Evolutionary conservation across 2,888 invertebrate species (phyloP).

Genomic region (Halictus ligatus): DNA sequence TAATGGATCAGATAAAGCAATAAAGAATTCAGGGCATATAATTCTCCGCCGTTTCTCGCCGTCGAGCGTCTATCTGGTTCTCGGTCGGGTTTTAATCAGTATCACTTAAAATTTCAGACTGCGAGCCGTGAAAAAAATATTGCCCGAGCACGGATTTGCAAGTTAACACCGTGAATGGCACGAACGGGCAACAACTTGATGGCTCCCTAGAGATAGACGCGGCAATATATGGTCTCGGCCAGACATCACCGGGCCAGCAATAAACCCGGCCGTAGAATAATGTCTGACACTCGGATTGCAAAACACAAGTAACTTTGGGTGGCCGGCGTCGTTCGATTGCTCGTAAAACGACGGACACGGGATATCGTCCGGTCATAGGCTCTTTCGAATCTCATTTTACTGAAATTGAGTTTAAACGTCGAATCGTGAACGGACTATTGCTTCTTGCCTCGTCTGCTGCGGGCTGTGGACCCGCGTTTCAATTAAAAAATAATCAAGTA

Average conservation of each 20-base stretch:
- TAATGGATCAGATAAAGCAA: background rate
- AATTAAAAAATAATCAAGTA: background rate
- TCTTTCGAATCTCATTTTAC: slow-evolving; percentile 59
- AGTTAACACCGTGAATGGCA: background rate
- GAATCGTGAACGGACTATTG: slow-evolving; percentile 20
- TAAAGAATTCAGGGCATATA: background rate
- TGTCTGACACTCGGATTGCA: slow-evolving; percentile 60
- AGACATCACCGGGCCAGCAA: slow-evolving; percentile 28
- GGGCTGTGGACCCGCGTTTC: background rate
- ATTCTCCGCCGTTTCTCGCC: background rate
- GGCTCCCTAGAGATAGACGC: slow-evolving; percentile 32
- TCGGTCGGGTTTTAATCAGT: background rate
- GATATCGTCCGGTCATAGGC: slow-evolving; percentile 27
- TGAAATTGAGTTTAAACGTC: slow-evolving; percentile 60
- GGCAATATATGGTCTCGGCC: slow-evolving; percentile 30
- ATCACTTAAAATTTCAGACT: background rate
- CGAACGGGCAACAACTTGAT: slow-evolving; percentile 11
- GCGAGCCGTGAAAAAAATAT: background rate
- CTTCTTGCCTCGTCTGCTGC: too few species aligned
- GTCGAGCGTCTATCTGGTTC: background rate
- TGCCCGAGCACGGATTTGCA: background rate
- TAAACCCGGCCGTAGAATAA: slow-evolving; percentile 51
- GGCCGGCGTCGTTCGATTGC: slow-evolving; percentile 58
- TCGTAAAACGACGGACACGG: slow-evolving; percentile 62
- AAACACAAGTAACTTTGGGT: slow-evolving; percentile 62